Conservation (phyloP, 2,888 invertebrate genomes). For the Ichneumon xanthorius region DNA sequence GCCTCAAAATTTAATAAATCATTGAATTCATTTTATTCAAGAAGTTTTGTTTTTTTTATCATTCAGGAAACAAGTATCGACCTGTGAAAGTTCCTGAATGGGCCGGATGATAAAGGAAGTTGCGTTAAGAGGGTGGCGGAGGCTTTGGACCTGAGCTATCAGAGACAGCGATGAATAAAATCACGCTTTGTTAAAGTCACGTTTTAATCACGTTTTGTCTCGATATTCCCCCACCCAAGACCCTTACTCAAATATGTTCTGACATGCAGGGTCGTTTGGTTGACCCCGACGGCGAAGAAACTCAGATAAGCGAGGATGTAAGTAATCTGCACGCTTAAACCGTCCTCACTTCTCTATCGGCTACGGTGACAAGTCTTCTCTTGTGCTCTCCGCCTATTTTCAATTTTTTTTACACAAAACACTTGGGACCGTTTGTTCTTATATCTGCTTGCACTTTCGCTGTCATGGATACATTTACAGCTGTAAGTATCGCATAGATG, state of each 20-base stretch:
- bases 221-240: constrained; percentile 71
- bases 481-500: constrained; percentile 76
- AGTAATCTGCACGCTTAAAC: constrained; percentile 76
- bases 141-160: neutral
- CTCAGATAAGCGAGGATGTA: constrained; percentile 82
- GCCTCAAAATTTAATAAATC: neutral
- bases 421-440: constrained; percentile 6
- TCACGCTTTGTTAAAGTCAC: constrained; percentile 78
- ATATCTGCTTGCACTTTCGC: neutral
- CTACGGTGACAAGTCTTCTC: constrained; percentile 61
- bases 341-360: constrained; percentile 76
- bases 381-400: constrained; percentile 10
- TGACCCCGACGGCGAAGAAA: constrained; percentile 81
- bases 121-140: neutral
- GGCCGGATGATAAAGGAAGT: neutral
- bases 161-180: constrained; percentile 36
- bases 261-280: constrained; percentile 83
- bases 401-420: constrained; percentile 28
- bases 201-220: constrained; percentile 83
- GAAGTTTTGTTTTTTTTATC: neutral
- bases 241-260: constrained; percentile 74
- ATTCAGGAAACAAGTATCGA: neutral
- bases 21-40: neutral
- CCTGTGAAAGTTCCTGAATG: neutral
- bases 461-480: constrained; percentile 79